Percentiles rank a stretch among this genome's conserved stretches.
Conservation (phyloP, 1,140 invertebrate genomes). For the Arion vulgaris region DNA sequence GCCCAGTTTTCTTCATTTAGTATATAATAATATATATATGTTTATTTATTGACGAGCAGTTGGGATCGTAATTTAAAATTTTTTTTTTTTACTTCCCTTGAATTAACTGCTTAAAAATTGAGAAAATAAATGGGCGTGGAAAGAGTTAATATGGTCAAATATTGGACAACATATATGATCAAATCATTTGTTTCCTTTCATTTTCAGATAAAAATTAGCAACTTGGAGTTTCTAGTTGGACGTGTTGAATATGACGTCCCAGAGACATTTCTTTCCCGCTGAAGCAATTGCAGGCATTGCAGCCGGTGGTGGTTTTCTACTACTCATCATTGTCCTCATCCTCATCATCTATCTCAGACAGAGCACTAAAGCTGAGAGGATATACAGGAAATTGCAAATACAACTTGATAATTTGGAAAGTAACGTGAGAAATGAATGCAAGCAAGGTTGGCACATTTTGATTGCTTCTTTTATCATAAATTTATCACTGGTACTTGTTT, state of each 20-base stretch:
- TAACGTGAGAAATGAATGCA: constrained; percentile 97
- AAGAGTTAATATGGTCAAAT: too few relatives aligned
- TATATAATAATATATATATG: too few relatives aligned
- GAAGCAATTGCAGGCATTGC: constrained; percentile 68
- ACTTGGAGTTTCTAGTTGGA: constrained; percentile 86
- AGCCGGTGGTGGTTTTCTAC: constrained; percentile 82
- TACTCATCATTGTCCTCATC: constrained; percentile 88
- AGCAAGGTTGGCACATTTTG: constrained; percentile 79
- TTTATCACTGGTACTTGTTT: too few relatives aligned
- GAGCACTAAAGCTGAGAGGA: constrained; percentile 93
- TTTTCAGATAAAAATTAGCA: constrained; percentile 82
- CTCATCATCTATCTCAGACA: constrained; percentile 91
- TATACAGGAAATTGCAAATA: constrained; percentile 97
- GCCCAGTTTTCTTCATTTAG: too few relatives aligned
- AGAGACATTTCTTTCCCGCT: constrained; percentile 84
- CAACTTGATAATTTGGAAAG: constrained; percentile 99
- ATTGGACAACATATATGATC: too few relatives aligned
- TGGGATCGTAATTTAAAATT: too few relatives aligned
- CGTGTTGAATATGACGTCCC: constrained; percentile 91
- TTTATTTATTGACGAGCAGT: too few relatives aligned
- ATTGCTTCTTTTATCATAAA: too few relatives aligned
- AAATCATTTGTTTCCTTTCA: too few relatives aligned
- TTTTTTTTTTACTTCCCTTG: too few relatives aligned
- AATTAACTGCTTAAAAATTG: too few relatives aligned
- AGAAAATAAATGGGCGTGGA: too few relatives aligned